phyloP scores from a whole-genome alignment of 2,113 vertebrate species.

The Otolemur garnettii region DNA sequence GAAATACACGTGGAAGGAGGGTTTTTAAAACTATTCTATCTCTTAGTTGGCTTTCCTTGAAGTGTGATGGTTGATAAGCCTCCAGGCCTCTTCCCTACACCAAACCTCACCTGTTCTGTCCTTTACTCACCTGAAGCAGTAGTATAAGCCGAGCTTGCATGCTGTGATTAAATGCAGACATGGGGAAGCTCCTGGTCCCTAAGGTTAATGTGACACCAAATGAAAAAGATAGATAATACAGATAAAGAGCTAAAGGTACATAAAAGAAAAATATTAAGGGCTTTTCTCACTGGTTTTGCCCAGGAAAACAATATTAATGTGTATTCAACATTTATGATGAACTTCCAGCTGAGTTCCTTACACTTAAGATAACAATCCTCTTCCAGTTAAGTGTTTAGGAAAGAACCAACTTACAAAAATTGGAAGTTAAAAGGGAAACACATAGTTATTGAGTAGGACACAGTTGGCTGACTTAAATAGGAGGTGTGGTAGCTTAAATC shows the following conservation, averaged over 20 bases:
- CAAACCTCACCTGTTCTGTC: background rate
- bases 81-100: too few relatives aligned
- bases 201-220: background rate
- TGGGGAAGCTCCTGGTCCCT: background rate
- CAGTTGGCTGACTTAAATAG: background rate
- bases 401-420: conserved; percentile 5
- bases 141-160: background rate
- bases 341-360: background rate
- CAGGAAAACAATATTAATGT: background rate
- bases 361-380: background rate
- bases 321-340: background rate
- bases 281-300: background rate
- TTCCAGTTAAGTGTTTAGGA: background rate
- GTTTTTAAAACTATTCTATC: background rate
- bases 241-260: background rate
- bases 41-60: background rate
- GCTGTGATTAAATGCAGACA: background rate
- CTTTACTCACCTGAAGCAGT: background rate
- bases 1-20: background rate
- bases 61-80: background rate
- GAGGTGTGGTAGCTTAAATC: background rate
- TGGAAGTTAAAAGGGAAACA: background rate
- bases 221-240: background rate
- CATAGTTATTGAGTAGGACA: background rate
- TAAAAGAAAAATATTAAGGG: background rate